Conservation (phyloP, 2,888 invertebrate species). For the Myathropa florea region DNA sequence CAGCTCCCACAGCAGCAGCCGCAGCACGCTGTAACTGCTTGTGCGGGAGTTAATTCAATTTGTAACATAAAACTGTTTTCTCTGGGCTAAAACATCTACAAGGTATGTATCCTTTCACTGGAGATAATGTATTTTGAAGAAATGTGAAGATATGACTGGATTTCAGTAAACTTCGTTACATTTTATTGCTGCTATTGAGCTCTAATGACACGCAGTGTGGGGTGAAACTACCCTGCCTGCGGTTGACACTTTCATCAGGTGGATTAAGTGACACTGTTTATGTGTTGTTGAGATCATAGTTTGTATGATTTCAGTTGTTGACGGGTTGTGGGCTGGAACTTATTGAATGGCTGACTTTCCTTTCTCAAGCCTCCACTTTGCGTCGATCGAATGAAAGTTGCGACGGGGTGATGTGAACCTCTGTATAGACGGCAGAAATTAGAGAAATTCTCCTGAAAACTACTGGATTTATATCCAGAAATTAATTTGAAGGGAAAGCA, state of each 20-base stretch:
- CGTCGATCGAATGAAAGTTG: neutral
- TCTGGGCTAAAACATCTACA: too few relatives aligned
- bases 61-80: conserved; percentile 45
- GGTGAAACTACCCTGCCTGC: neutral
- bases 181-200: neutral
- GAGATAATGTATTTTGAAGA: conserved; percentile 5
- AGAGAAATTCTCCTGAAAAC: neutral
- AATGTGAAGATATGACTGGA: conserved; percentile 25
- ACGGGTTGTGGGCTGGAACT: neutral
- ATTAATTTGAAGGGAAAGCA: too few relatives aligned
- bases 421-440: too few relatives aligned
- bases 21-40: neutral
- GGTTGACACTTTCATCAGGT: conserved; percentile 7
- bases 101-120: conserved; percentile 17
- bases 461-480: too few relatives aligned
- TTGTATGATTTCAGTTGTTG: neutral
- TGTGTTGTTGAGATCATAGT: neutral
- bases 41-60: conserved; percentile 31
- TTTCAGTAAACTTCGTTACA: conserved; percentile 3
- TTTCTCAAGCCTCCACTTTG: too few relatives aligned
- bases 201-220: neutral
- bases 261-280: neutral
- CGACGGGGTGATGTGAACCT: too few relatives aligned
- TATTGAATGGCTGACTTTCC: too few relatives aligned
- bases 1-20: neutral